These are phyloP conservation scores for Aphelocoma coerulescens DNA, from an alignment of 2,113 vertebrate species.

Conservation along the genomic window DNA sequence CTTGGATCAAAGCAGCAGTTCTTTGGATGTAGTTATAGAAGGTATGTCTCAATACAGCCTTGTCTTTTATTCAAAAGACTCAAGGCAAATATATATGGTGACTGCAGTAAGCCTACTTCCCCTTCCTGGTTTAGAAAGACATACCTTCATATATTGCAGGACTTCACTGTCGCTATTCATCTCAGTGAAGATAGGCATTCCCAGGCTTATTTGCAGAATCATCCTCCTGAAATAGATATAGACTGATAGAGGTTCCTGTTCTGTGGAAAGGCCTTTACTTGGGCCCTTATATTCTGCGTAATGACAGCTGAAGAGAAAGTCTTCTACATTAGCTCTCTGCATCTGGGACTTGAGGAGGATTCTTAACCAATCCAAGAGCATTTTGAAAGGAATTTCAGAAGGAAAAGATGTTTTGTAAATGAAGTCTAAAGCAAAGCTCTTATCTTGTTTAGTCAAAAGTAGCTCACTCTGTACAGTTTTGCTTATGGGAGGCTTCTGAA, in stretches of 20 bases:
- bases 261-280: not conserved
- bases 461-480: not conserved
- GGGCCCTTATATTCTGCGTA: not conserved
- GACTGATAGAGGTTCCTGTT: not conserved
- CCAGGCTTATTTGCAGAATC: not conserved
- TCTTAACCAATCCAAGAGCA: not conserved
- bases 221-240: not conserved
- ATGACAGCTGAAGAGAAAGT: not conserved
- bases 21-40: not conserved
- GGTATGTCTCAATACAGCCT: not conserved
- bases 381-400: not conserved
- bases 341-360: not conserved
- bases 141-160: not conserved
- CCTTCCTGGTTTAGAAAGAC: not conserved
- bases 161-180: not conserved
- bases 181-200: not conserved
- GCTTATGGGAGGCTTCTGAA: not conserved
- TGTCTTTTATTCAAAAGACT: not conserved
- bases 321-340: not conserved
- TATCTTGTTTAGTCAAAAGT: not conserved
- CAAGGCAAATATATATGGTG: not conserved
- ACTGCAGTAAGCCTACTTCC: not conserved
- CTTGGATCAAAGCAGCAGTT: not conserved
- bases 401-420: not conserved
- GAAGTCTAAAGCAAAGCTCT: not conserved